Percentiles rank a stretch among this genome's conserved stretches.
These are phyloP conservation scores for Crenuchus spilurus DNA, from an alignment of 2,797 vertebrate species.

Conservation along the genomic window DNA sequence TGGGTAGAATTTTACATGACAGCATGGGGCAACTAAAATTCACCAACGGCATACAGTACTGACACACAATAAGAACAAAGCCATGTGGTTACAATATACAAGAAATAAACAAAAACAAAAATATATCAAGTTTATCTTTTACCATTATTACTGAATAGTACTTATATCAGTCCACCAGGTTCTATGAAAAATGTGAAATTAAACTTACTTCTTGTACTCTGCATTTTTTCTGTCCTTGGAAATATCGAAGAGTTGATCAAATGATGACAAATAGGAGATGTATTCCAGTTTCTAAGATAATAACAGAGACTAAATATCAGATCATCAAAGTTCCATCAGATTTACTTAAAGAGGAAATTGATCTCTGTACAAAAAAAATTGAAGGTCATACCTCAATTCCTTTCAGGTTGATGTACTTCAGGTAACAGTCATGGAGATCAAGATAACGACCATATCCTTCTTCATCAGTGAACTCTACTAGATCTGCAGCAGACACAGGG, in stretches of 20 bases:
- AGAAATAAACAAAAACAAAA: too few relatives aligned
- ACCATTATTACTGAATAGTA: too few relatives aligned
- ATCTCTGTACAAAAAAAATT: not conserved
- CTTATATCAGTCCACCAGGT: too few relatives aligned
- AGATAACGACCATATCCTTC: conserved; percentile 96
- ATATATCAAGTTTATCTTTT: too few relatives aligned
- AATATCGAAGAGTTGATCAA: conserved; percentile 97
- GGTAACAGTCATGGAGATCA: conserved; percentile 96
- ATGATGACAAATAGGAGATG: conserved; percentile 92
- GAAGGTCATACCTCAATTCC: conserved; percentile 84
- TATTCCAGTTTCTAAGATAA: conserved; percentile 90
- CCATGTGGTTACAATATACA: too few relatives aligned
- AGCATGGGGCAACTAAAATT: too few relatives aligned
- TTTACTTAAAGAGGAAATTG: not conserved
- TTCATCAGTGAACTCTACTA: conserved; percentile 97
- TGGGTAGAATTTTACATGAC: not conserved
- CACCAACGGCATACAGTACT: too few relatives aligned
- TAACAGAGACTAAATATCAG: not conserved
- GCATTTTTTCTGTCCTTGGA: conserved; percentile 96
- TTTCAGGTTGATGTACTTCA: conserved; percentile 97
- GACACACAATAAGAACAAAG: too few relatives aligned
- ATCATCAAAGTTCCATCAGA: not conserved
- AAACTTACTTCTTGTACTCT: conserved; percentile 90
- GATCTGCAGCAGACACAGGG: conserved; percentile 71
- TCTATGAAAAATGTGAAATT: too few relatives aligned